Conservation (phyloP, 2,113 vertebrate species). For the Carlito syrichta region DNA sequence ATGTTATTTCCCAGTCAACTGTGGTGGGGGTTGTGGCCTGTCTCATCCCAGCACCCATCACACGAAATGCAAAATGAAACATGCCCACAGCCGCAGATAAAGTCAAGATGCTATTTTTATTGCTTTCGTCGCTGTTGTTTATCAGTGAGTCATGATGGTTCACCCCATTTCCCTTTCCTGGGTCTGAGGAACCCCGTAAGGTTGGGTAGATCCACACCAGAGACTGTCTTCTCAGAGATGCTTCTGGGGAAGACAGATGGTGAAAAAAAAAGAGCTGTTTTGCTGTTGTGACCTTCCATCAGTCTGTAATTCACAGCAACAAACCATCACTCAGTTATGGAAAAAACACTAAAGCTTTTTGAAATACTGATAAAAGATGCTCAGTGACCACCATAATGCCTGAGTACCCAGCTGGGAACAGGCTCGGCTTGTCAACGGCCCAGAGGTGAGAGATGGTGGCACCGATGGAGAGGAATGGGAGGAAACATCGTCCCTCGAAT, state of each 20-base stretch:
- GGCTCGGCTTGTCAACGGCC: not conserved
- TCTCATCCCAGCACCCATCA: not conserved
- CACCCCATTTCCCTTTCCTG: not conserved
- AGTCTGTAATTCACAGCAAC: slow-evolving; percentile 67
- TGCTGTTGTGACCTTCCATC: not conserved
- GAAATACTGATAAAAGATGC: slow-evolving; percentile 60
- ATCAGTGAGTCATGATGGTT: not conserved
- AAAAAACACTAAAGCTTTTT: slow-evolving; percentile 69
- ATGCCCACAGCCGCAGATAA: not conserved
- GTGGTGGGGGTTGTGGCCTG: not conserved
- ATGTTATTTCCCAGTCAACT: not conserved
- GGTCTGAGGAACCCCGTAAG: not conserved
- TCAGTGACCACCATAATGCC: slow-evolving; percentile 54
- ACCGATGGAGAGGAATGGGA: not conserved
- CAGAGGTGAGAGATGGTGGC: not conserved
- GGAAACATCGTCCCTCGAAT: not conserved
- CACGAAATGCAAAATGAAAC: not conserved
- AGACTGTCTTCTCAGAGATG: not conserved
- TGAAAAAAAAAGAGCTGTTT: not conserved
- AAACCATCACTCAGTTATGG: slow-evolving; percentile 56
- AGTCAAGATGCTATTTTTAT: not conserved
- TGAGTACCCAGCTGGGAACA: slow-evolving; percentile 29
- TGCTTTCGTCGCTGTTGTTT: not conserved
- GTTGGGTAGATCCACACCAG: not conserved
- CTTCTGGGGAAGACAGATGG: not conserved